Base-by-base conservation (phyloP, 2,888 invertebrate genomes). In the Elegia similella region DNA sequence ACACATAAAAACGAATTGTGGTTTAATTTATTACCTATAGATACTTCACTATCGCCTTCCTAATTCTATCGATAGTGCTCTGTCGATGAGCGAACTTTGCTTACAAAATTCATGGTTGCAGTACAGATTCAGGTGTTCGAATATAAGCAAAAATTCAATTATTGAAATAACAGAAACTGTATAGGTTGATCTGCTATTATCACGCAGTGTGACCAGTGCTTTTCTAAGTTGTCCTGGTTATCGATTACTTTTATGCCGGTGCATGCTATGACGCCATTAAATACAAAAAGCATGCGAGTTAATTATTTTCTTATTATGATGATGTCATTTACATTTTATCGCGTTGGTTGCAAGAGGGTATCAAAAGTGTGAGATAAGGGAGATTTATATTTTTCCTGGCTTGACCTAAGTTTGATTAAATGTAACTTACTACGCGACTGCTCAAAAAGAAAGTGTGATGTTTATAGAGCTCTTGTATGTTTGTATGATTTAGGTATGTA, bases 271-370 rank as follows among this genome's bases (percentile, higher is more conserved):
- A 6, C 16, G 10, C 34, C 12, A 50, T 50, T 3, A 29, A 48
- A 32, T 30, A 48, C 8, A 50, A 38, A 3, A 30, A 10, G 50
- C 16, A 16, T 15, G 48, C 48, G 34, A 38, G 38, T 17, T 50
- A 10, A 32, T 8, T 38, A 13, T 50, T 50, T 10, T 50, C 7
- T 13, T 34, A 16, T 16, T 38, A 50, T 17, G 50, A 50, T 34
- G 50, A 50, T 34, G 50, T 34, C 16, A 50, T 50, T 50, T 38
- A 50, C 34, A 50, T 50, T 50, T 50, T 50, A 50, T 50, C 50
- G 34, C 34, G 10, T 8, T 38, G 13, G 47, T 7, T 0, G 16
- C 34, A 29, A 48, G 15, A 38, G 34, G 38, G 50, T 34, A 50
- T 50, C 50, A 50, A 50, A 34, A 50, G 50, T 34, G 12, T 32